These are phyloP conservation scores for Lysandra coridon DNA, from an alignment of 2,888 invertebrate species.

Conservation along the genomic window DNA sequence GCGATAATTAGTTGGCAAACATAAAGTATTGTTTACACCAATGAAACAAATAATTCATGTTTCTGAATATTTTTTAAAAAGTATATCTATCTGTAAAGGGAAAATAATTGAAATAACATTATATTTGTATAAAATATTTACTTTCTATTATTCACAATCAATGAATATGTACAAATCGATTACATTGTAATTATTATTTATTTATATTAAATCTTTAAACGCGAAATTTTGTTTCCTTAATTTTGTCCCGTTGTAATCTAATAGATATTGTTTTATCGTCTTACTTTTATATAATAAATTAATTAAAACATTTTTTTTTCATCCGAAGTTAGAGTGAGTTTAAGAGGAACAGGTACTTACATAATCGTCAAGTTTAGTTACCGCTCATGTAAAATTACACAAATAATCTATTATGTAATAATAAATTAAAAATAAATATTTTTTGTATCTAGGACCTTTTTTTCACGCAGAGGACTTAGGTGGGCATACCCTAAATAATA, in stretches of 20 bases:
- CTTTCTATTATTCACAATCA: slow-evolving; percentile 74
- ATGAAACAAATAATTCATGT: slow-evolving; percentile 52
- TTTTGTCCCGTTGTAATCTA: not conserved
- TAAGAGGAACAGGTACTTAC: too few species aligned
- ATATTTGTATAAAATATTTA: slow-evolving; percentile 77
- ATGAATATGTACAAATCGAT: slow-evolving; percentile 76
- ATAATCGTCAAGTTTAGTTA: too few species aligned
- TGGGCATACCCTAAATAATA: too few species aligned
- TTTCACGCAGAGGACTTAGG: too few species aligned
- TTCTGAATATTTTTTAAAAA: slow-evolving; percentile 56
- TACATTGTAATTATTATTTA: slow-evolving; percentile 75
- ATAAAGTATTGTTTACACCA: slow-evolving; percentile 32
- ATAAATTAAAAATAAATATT: too few species aligned
- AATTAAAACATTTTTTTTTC: too few species aligned
- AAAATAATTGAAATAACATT: slow-evolving; percentile 72
- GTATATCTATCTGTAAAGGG: slow-evolving; percentile 60
- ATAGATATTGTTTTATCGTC: too few species aligned
- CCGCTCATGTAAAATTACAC: too few species aligned
- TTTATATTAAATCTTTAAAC: slow-evolving; percentile 76
- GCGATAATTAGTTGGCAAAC: slow-evolving; percentile 38
- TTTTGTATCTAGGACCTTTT: too few species aligned
- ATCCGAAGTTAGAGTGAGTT: too few species aligned
- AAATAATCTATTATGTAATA: too few species aligned
- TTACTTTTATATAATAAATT: too few species aligned
- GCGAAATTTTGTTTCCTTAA: slow-evolving; percentile 44